These are phyloP conservation scores for Pollenia angustigena DNA, from an alignment of 2,888 invertebrate species.

Conservation along the genomic window DNA sequence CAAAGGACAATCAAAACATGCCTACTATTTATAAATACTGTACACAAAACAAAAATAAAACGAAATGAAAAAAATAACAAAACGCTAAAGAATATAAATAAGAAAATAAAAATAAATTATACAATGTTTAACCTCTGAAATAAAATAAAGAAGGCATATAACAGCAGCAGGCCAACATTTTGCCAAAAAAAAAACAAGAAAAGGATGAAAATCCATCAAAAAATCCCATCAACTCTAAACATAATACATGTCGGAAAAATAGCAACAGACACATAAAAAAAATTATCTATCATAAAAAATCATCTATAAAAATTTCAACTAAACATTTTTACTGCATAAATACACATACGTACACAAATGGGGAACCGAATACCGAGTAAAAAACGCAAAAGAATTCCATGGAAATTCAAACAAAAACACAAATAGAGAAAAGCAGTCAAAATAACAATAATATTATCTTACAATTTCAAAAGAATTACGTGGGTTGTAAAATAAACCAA, in stretches of 20 bases:
- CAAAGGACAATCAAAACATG: not conserved
- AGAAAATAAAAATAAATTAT: constrained; percentile 62
- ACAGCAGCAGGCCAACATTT: not conserved
- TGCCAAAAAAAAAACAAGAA: not conserved
- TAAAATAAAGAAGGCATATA: constrained; percentile 45
- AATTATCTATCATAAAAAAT: constrained; percentile 11
- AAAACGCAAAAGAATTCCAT: not conserved
- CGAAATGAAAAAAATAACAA: constrained; percentile 16
- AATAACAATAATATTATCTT: constrained; percentile 51
- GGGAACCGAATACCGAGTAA: not conserved
- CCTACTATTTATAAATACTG: not conserved
- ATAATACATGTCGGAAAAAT: not conserved
- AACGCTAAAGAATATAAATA: constrained; percentile 55
- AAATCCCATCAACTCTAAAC: constrained; percentile 2
- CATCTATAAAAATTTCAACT: constrained; percentile 29
- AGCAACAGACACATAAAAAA: not conserved
- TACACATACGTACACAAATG: constrained; percentile 7
- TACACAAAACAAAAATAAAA: not conserved
- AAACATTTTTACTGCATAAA: constrained; percentile 6
- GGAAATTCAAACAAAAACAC: not conserved
- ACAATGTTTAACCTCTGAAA: constrained; percentile 61
- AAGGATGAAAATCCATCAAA: constrained; percentile 30
- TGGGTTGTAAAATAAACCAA: constrained; percentile 30
- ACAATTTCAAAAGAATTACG: constrained; percentile 47
- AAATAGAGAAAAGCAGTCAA: constrained; percentile 20